Evolutionary conservation across 2,888 invertebrate genomes (phyloP).

Genomic region (Leucania comma): DNA sequence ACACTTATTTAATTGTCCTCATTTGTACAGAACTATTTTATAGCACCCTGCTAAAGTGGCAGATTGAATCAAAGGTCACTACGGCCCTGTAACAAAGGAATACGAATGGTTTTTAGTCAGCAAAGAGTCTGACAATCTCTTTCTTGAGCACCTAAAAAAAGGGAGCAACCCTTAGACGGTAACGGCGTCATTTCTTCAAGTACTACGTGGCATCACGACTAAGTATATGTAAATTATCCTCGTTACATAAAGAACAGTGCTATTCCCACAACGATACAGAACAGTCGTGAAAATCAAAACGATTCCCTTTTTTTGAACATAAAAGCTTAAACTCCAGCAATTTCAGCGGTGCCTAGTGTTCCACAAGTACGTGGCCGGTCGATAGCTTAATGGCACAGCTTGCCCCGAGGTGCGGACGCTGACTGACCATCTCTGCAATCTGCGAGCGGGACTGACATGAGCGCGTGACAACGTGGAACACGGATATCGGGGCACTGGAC

Average conservation of each 20-base stretch:
- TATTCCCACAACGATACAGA: constrained; percentile 2
- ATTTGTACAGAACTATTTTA: no score
- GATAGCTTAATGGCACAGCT: constrained; percentile 48
- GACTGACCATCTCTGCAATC: constrained; percentile 64
- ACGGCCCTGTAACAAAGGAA: no score
- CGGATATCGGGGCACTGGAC: constrained; percentile 34
- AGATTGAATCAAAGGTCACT: no score
- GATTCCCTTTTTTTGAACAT: neutral
- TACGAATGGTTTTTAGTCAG: no score
- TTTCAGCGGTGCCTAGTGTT: constrained; percentile 30
- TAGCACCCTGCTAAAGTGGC: no score
- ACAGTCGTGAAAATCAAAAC: constrained; percentile 16
- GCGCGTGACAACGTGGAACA: constrained; percentile 57
- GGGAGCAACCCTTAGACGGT: no score
- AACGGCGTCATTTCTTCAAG: neutral
- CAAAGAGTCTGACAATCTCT: no score
- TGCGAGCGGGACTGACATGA: constrained; percentile 55
- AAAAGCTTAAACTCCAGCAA: constrained; percentile 24
- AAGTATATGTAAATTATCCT: neutral
- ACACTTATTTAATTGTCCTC: no score
- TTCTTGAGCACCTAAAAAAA: no score
- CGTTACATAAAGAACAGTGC: neutral
- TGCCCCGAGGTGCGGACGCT: constrained; percentile 65
- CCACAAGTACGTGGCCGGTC: constrained; percentile 33
- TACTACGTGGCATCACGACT: neutral